Evolutionary conservation across 2,888 invertebrate genomes (phyloP), one percentile per base, ranked within the genome.

Genomic region (Nomada fabriciana): DNA sequence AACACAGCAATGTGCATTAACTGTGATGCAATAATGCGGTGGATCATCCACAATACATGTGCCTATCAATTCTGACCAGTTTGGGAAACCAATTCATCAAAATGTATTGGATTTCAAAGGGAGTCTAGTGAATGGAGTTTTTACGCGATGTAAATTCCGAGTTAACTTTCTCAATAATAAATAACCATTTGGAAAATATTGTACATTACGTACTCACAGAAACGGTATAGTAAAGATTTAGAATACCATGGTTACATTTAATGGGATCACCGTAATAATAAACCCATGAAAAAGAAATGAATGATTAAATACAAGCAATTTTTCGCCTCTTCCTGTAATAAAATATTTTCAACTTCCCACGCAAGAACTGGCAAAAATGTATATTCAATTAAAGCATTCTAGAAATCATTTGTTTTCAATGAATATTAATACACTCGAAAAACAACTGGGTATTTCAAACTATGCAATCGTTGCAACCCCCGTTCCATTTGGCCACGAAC

Each of bases 61-160:
- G 18, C 36, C 64, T 29, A 29, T 65, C 52, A 18, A 36, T 36
- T 36, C 5, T n/a, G 52, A 65, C 36, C 52, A 65, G 53, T 53
- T 65, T 36, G 9, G 15, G n/a, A 13, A 52, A 36, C 5, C n/a
- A 25, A 65, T 29, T 52, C 52, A 20, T 65, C n/a, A n/a, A 65
- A 65, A 53, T 65, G 53, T 7, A 65, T 25, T 36, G 20, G 36
- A 65, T 53, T 36, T 29, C 36, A 36, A 36, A 2, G 9, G 20
- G 29, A 13, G 53, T 52, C n/a, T 53, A 53, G 13, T 20, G n/a
- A 29, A 65, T 53, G n/a, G 36, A 65, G 53, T 65, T 65, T 52
- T n/a, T 20, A 52, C 52, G 29, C 4, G 29, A n/a, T 13, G 13
- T 29, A 36, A 20, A 53, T 52, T 53, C 65, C 52, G 50, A 29